Evolutionary conservation across 2,888 invertebrate species (phyloP), one percentile per base, ranked within the genome.

Genomic region (Amorpha juglandis): DNA sequence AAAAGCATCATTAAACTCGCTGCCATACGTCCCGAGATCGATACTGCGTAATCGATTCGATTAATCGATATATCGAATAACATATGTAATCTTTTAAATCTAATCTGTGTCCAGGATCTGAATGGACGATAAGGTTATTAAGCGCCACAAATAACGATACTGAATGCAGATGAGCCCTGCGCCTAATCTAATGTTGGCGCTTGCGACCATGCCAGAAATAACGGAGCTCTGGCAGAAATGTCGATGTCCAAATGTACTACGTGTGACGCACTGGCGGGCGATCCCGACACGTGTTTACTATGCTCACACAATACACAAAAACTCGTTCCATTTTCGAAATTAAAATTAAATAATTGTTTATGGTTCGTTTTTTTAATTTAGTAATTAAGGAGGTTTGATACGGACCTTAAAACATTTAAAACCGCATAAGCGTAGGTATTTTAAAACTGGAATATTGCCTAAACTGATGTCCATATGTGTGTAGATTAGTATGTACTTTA

Each of bases 151-250:
- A 90, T 88, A 87, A 83, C 88, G 80, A 79, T 76, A 74, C 80
- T 84, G 88, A 86, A 88, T 88, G 86, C 87, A 89, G 83, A 87
- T 87, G 89, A 89, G 88, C 88, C 83, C 87, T 86, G 86, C 78
- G 73, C 82, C 86, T 78, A 87, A 85, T 90, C 88, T 89, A 88
- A 86, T 88, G 87, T 89, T 88, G 88, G 89, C 89, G 87, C 83
- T 84, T 78, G 80, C 65, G 77, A 76, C 81, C 79, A 70, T 72
- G 86, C 87, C 88, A 88, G 86, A 90, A 92, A 92, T 91, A 91
- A 87, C 87, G 80, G 73, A 82, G 83, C 86, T 80, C 78, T 75
- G 78, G 75, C 81, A 85, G 77, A 87, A 87, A 88, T 87, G 89
- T 89, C 91, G 88, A 87, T 84, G 83, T 78, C 81, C 84, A 84